A percentile compares a stretch with the other conserved stretches of the same genome.
These are phyloP conservation scores for Galleria mellonella DNA, from an alignment of 1,140 invertebrate species.

Conservation along the genomic window DNA sequence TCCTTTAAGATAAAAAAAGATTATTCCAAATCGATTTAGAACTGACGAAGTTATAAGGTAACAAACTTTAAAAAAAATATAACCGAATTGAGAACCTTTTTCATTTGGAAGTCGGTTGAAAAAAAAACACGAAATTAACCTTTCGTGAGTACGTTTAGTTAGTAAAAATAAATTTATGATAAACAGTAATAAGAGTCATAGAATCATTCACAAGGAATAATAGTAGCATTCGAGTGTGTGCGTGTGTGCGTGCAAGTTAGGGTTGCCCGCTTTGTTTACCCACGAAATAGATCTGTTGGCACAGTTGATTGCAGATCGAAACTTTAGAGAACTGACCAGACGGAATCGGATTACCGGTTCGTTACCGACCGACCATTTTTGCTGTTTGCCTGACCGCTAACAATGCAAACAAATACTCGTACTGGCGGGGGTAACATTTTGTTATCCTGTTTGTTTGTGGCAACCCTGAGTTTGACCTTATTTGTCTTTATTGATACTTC, in stretches of 20 bases:
- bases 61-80: too few relatives aligned
- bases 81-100: too few relatives aligned
- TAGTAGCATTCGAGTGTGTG: background rate
- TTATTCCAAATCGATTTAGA: too few relatives aligned
- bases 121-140: too few relatives aligned
- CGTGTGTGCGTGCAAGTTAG: conserved; percentile 7
- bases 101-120: too few relatives aligned
- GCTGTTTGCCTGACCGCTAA: conserved; percentile 62
- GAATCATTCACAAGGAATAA: too few relatives aligned
- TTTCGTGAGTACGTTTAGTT: too few relatives aligned
- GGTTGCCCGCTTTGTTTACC: conserved; percentile 43
- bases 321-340: conserved; percentile 65
- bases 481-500: conserved; percentile 1
- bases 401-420: conserved; percentile 49
- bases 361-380: conserved; percentile 63
- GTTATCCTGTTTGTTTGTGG: conserved; percentile 22
- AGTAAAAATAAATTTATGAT: too few relatives aligned
- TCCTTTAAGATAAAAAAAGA: too few relatives aligned
- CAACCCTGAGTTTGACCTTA: conserved; percentile 16
- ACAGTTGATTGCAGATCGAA: conserved; percentile 68
- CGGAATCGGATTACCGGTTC: conserved; percentile 65
- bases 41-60: too few relatives aligned
- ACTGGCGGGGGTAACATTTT: conserved; percentile 21
- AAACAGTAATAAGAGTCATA: too few relatives aligned
- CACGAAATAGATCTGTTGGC: conserved; percentile 66